phyloP scores from a whole-genome alignment of 92 coral and sea anemone species.

The Porites divaricata region DNA sequence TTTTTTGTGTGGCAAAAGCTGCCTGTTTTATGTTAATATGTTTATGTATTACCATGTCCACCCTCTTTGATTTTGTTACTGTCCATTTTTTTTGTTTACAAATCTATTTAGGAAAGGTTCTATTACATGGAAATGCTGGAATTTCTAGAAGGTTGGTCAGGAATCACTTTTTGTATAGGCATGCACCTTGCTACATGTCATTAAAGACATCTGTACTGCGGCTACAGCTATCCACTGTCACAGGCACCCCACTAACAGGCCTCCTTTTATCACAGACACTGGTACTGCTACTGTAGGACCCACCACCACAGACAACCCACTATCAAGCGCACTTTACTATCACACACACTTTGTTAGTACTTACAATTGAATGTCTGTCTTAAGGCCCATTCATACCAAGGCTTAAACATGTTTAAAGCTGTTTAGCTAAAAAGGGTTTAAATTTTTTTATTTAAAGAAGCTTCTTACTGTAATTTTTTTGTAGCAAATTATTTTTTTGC shows the following conservation, averaged over 20 bases:
- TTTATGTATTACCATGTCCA: no score
- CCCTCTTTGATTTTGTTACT: neutral
- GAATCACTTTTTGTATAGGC: neutral
- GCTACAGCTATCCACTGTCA: neutral
- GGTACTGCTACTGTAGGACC: no score
- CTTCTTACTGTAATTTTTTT: no score
- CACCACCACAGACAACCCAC: neutral
- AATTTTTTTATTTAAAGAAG: no score
- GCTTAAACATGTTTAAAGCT: no score
- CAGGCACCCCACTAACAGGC: neutral
- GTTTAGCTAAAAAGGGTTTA: no score
- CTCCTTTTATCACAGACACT: neutral
- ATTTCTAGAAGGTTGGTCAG: constrained; percentile 88
- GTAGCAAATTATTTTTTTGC: no score
- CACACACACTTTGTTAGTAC: neutral
- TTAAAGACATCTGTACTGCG: no score
- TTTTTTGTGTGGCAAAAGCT: no score
- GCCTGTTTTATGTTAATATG: no score
- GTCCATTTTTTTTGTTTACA: neutral
- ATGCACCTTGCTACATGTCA: no score
- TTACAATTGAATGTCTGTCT: neutral
- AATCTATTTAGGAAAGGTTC: constrained; percentile 73
- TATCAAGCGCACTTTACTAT: neutral
- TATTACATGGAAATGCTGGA: constrained; percentile 98
- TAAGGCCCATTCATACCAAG: neutral